Percentiles rank a stretch among this genome's conserved stretches.
phyloP scores from a whole-genome alignment of 2,113 vertebrate genomes.

The Isurus oxyrinchus region DNA sequence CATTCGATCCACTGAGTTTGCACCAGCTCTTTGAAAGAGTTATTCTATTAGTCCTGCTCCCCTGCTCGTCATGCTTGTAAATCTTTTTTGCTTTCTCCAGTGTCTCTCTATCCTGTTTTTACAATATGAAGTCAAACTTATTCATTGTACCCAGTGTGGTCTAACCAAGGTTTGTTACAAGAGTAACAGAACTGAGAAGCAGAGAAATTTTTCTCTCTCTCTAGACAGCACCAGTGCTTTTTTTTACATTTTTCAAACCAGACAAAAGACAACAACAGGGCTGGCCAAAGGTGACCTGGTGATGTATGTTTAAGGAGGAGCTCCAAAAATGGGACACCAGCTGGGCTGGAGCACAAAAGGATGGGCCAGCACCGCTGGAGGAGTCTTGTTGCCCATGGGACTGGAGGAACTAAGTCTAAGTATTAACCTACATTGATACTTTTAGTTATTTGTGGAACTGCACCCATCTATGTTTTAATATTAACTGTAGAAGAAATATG shows the following conservation, averaged over 20 bases:
- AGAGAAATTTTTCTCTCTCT: no score
- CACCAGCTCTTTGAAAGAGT: no score
- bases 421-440: background rate
- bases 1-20: background rate
- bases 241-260: background rate
- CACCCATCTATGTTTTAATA: background rate
- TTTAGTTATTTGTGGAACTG: background rate
- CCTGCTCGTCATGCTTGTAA: background rate
- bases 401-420: background rate
- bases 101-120: background rate
- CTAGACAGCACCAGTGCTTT: background rate
- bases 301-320: no score
- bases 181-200: background rate
- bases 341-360: no score
- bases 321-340: no score
- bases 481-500: background rate
- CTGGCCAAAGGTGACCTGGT: no score
- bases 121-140: background rate
- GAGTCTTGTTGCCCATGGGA: no score
- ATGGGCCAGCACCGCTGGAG: no score
- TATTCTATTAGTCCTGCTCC: background rate
- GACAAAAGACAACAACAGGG: no score
- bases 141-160: background rate
- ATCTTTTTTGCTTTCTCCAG: background rate
- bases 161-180: background rate